phyloP scores from a whole-genome alignment of 2,113 vertebrate species.

The Pluvianellus socialis region DNA sequence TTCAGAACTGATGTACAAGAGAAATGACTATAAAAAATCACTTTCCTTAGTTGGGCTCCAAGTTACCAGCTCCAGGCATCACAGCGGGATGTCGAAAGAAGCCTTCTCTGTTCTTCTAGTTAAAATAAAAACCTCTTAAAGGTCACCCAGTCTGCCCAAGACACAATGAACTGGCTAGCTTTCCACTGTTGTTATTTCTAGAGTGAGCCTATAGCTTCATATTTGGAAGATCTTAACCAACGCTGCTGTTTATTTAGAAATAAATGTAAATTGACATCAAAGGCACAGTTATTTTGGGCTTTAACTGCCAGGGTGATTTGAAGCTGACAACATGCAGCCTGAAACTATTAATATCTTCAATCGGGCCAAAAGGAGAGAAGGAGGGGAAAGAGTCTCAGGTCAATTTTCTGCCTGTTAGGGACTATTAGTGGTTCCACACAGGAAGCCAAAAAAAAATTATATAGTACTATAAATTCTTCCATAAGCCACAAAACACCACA shows the following conservation, averaged over 20 bases:
- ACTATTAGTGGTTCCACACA: constrained; percentile 73
- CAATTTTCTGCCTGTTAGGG: constrained; percentile 73
- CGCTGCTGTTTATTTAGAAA: constrained; percentile 58
- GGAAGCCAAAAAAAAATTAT: constrained; percentile 68
- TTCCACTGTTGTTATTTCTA: constrained; percentile 20
- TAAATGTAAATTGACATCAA: constrained; percentile 61
- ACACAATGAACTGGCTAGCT: neutral
- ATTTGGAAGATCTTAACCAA: constrained; percentile 33
- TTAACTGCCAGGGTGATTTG: constrained; percentile 57
- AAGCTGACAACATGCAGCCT: constrained; percentile 38
- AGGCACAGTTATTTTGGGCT: constrained; percentile 47
- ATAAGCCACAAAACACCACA: constrained; percentile 71
- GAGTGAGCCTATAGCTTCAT: neutral
- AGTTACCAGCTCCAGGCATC: neutral
- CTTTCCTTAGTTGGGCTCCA: neutral
- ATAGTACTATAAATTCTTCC: constrained; percentile 75
- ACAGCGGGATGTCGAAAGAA: neutral
- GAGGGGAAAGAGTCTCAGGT: constrained; percentile 53
- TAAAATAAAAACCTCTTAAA: neutral
- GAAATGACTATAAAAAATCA: neutral
- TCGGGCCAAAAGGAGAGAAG: constrained; percentile 14
- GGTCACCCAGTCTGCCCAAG: neutral
- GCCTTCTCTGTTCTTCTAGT: neutral
- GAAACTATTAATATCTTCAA: constrained; percentile 58
- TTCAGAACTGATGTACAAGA: neutral